Percentiles rank a stretch among this genome's conserved stretches.
phyloP scores from a whole-genome alignment of 2,113 vertebrate species.

The Carlito syrichta region DNA sequence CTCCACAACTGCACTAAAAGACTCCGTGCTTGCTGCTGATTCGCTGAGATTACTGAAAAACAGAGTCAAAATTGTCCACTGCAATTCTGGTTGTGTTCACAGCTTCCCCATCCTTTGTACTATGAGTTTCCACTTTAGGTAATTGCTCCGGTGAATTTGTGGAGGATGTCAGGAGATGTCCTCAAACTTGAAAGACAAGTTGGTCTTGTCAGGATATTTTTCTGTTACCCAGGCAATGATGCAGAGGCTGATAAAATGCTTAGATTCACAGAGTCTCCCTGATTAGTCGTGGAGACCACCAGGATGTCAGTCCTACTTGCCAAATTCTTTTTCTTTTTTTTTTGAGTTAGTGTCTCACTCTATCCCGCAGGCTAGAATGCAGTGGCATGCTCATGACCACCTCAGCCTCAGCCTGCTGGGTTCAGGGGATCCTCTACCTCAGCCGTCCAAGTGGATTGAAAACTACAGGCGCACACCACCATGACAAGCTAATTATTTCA shows the following conservation, averaged over 20 bases:
- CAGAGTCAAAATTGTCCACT: not conserved
- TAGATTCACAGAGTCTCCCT: not conserved
- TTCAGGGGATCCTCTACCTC: too few relatives aligned
- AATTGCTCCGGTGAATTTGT: not conserved
- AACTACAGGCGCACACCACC: too few relatives aligned
- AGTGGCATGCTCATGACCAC: too few relatives aligned
- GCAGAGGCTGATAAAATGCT: not conserved
- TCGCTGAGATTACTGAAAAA: not conserved
- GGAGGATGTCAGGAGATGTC: not conserved
- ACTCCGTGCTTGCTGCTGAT: not conserved
- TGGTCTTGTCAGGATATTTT: not conserved
- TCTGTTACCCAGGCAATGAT: not conserved
- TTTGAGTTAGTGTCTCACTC: too few relatives aligned
- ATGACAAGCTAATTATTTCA: too few relatives aligned
- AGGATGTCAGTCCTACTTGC: not conserved
- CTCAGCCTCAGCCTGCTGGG: too few relatives aligned
- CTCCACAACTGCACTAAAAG: not conserved
- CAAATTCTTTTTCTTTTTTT: too few relatives aligned
- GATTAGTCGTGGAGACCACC: not conserved
- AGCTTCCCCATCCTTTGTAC: not conserved
- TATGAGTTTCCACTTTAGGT: not conserved
- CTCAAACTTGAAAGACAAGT: not conserved
- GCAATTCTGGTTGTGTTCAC: not conserved
- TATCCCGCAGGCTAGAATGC: too few relatives aligned
- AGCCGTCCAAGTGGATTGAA: too few relatives aligned